Evolutionary conservation across 2,888 invertebrate species (phyloP).

Genomic region (Drosophila seclusa): DNA sequence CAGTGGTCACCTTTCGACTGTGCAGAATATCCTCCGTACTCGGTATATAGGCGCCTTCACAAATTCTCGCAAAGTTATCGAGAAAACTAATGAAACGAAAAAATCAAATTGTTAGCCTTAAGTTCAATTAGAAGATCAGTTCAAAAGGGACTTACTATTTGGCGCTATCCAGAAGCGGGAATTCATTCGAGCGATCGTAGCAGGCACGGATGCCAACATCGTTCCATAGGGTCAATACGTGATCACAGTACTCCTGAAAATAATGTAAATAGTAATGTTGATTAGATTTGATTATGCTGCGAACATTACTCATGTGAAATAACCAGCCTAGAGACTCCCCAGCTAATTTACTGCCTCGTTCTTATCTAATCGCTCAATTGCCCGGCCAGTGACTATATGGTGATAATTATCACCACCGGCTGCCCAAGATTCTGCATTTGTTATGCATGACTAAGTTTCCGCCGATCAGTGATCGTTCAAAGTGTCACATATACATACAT

Average conservation of each 20-base stretch:
- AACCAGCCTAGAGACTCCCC: constrained; percentile 2
- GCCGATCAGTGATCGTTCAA: constrained; percentile 26
- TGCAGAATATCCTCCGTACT: constrained; percentile 91
- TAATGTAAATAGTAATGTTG: constrained; percentile 17
- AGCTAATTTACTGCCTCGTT: constrained; percentile 19
- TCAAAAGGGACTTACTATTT: constrained; percentile 89
- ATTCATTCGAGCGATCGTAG: constrained; percentile 90
- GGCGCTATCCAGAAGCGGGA: constrained; percentile 92
- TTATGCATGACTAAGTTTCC: constrained; percentile 23
- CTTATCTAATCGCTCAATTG: constrained; percentile 59
- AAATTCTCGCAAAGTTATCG: constrained; percentile 89
- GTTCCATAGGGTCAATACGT: constrained; percentile 88
- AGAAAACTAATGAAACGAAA: constrained; percentile 88
- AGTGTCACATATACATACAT: constrained; percentile 38
- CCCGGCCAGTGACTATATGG: constrained; percentile 20
- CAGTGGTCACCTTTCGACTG: constrained; percentile 90
- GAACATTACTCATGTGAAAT: constrained; percentile 49
- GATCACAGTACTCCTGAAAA: constrained; percentile 89
- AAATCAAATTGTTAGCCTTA: not conserved
- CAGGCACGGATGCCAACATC: constrained; percentile 90
- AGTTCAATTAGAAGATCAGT: not conserved
- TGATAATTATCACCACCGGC: constrained; percentile 18
- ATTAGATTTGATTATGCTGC: constrained; percentile 18
- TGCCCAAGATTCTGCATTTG: constrained; percentile 15
- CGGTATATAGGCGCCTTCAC: constrained; percentile 88